These are phyloP conservation scores for Corythoichthys haematopterus DNA, from an alignment of 2,113 vertebrate species.

Conservation along the genomic window DNA sequence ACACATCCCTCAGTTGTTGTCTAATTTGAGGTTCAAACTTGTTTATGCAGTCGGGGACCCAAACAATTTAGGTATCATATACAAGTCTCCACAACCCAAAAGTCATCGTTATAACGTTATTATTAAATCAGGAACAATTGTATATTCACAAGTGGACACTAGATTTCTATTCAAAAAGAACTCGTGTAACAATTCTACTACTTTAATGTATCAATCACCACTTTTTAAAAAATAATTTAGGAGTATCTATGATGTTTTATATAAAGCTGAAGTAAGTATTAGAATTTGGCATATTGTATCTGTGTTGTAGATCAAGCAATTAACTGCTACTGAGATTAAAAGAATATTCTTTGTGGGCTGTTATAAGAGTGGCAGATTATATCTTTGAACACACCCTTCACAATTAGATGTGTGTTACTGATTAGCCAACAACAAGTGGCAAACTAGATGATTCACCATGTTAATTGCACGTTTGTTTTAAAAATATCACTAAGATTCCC, in stretches of 20 bases:
- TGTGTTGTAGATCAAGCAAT: slow-evolving; percentile 47
- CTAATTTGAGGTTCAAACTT: no score
- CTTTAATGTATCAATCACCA: no score
- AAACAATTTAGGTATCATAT: no score
- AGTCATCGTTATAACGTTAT: no score
- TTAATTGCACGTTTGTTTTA: slow-evolving; percentile 25
- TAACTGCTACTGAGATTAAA: slow-evolving; percentile 28
- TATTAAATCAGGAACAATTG: no score
- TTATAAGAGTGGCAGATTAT: slow-evolving; percentile 60
- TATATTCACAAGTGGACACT: no score
- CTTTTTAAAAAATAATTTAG: no score
- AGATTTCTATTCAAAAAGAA: no score
- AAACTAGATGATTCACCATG: slow-evolving; percentile 46
- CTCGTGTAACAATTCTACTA: no score
- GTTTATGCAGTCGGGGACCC: no score
- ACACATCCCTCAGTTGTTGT: no score
- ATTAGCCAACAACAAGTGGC: slow-evolving; percentile 51
- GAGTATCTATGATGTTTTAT: neutral
- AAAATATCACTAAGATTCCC: slow-evolving; percentile 13
- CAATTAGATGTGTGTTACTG: slow-evolving; percentile 68
- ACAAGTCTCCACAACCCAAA: no score
- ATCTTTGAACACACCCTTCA: slow-evolving; percentile 62
- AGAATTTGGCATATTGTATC: slow-evolving; percentile 58
- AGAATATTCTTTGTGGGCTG: slow-evolving; percentile 48
- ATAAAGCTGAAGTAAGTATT: slow-evolving; percentile 8